These are phyloP conservation scores for Scotopteryx bipunctaria DNA, from an alignment of 2,888 invertebrate genomes.

Conservation along the genomic window DNA sequence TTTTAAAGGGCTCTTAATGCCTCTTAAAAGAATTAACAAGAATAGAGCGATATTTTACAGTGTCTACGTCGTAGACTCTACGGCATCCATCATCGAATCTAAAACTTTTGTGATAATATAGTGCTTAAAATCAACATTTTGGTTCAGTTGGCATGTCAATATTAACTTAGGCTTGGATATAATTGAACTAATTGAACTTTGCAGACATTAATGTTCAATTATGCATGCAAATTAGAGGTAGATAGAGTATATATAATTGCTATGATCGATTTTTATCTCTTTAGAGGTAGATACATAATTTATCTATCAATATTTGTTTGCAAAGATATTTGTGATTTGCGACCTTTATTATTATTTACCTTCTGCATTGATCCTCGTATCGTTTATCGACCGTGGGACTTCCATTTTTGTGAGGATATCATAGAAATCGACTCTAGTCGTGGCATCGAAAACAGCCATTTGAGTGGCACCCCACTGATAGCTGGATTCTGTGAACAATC, in stretches of 20 bases:
- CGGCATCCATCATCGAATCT: too few relatives aligned
- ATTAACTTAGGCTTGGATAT: neutral
- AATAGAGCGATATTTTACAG: too few relatives aligned
- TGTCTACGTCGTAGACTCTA: too few relatives aligned
- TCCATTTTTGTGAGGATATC: constrained; percentile 86
- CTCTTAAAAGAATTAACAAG: too few relatives aligned
- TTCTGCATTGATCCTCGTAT: constrained; percentile 47
- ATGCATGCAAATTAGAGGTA: neutral
- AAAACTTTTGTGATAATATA: neutral
- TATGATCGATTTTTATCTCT: too few relatives aligned
- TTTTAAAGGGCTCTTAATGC: too few relatives aligned
- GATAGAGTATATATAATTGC: too few relatives aligned
- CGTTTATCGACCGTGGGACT: constrained; percentile 33
- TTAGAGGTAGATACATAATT: too few relatives aligned
- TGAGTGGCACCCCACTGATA: constrained; percentile 86
- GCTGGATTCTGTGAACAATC: constrained; percentile 84
- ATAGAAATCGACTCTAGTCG: constrained; percentile 90
- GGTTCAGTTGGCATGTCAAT: neutral
- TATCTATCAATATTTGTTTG: too few relatives aligned
- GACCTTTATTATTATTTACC: too few relatives aligned
- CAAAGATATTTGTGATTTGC: too few relatives aligned
- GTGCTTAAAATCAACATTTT: neutral
- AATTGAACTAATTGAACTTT: neutral
- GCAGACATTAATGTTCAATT: neutral
- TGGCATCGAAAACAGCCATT: constrained; percentile 82